These are phyloP conservation scores for Poecilobothrus nobilitatus DNA, from an alignment of 2,888 invertebrate genomes.

Conservation along the genomic window DNA sequence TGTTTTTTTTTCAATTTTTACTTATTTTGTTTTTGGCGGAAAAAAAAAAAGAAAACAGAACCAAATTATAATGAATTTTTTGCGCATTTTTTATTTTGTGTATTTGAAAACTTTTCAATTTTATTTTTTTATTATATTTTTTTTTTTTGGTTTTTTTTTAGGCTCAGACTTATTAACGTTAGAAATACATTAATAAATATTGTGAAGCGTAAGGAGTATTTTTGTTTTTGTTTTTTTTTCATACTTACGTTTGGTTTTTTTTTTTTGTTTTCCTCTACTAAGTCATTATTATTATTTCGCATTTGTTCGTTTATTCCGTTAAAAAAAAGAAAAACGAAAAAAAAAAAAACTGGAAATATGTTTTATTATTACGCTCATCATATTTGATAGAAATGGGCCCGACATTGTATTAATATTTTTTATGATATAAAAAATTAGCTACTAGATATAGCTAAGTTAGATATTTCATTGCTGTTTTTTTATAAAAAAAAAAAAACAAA, in stretches of 20 bases:
- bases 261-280: neutral
- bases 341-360: neutral
- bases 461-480: too few relatives aligned
- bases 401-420: too few relatives aligned
- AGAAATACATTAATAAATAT: neutral
- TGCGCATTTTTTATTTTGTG: neutral
- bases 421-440: too few relatives aligned
- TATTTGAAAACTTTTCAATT: neutral
- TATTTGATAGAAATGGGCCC: too few relatives aligned
- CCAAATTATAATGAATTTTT: neutral
- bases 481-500: neutral
- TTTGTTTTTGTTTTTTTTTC: neutral
- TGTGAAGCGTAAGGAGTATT: neutral
- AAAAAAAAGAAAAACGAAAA: too few relatives aligned
- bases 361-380: neutral
- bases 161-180: conserved; percentile 1
- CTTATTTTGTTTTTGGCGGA: neutral
- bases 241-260: neutral
- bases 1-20: neutral
- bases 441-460: too few relatives aligned
- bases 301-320: neutral
- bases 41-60: neutral
- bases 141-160: neutral
- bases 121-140: too few relatives aligned
- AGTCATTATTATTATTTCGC: neutral